Base-by-base conservation (phyloP, 2,888 invertebrate genomes). In the Drosophila rellima region DNA sequence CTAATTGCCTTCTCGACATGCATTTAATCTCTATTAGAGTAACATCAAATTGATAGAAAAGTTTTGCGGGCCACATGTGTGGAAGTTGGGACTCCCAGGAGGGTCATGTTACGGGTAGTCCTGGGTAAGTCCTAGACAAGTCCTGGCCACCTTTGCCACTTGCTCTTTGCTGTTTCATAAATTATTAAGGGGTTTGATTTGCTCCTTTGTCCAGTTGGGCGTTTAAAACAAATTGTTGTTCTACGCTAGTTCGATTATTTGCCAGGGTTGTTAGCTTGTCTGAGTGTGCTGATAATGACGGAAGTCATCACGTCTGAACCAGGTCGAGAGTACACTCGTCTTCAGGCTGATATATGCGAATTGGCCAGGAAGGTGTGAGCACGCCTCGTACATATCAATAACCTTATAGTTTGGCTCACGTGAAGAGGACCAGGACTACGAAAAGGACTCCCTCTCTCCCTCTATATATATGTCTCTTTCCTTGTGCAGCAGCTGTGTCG, bases 1-100 rank as follows among this genome's bases (percentile, higher is more conserved):
- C 91, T 91, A 91, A 91, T 91, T 91, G 91, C 90, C 91, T 91
- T 90, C 88, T 90, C 90, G 91, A 91, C 91, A 91, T 91, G 85
- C 91, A 90, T 91, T 91, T 91, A 91, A 91, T 91, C 90, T 90
- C 90, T 91, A 91, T 90, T 91, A 91, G 88, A 75, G 65, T 61
- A 70, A 31, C 65, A 71, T 79, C 42, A 72, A 78, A 79, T 74
- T 85, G 82, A 82, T 84, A 78, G 78, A 80, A 88, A 83, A 84
- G 40, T 88, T 80, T 79, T 47, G 42, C 15, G 35, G 61, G 44
- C 67, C 88, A 68, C 82, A 81, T 84, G 59, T 40, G 52, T 52
- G 23, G 11, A 37, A 17, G 26, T 51, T n/a, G 10, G 31, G 8
- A 20, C 52, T 79, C 73, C 85, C 66, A 44, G 57, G 73, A 81